Base-by-base conservation (phyloP, 2,113 vertebrate genomes). In the Orthonyx spaldingii region DNA sequence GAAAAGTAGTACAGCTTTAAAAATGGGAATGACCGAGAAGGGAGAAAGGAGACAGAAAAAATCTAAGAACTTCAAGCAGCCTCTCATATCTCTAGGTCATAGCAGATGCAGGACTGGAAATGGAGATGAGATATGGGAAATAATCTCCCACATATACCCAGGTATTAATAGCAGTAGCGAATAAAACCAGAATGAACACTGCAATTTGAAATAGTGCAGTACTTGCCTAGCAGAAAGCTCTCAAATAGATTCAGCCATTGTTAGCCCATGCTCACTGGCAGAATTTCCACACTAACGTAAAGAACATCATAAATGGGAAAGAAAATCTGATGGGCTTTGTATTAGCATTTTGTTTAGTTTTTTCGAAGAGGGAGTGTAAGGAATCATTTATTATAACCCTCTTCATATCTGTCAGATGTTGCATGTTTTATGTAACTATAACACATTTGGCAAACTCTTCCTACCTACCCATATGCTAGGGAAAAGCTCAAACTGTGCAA, bases 391-490 rank as follows among this genome's bases (percentile, higher is more conserved):
- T 95, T 84, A 78, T 81, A 96, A 63, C n/a, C 65, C 76, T 87
- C 49, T 65, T 46, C 2, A 0, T 63, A 96, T 93, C 90, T 85
- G 46, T 96, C 94, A 96, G 86, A 95, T 94, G 96, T 96, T 95
- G 71, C 60, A 42, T 78, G 72, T 94, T 94, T 96, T 93, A 95
- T 93, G 85, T 96, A 94, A 96, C 94, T 79, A 26, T 95, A 93
- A 94, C 93, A 92, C 93, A 90, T 93, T 95, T 92, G 93, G 93
- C 80, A 94, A 89, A 93, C 65, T 94, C 90, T 92, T 96, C 95
- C 96, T 96, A 96, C 94, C 90, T 96, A 94, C 83, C 85, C 92
- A 96, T 95, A 97, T 97, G 90, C 41, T 70, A 91, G 19, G 39
- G 50, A 94, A 80, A 87, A 94, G 39, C 95, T 96, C 92, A 90